Evolutionary conservation across 2,797 vertebrate species (phyloP), one percentile per base, ranked within the genome.

Genomic region (Hippocampus kuda): DNA sequence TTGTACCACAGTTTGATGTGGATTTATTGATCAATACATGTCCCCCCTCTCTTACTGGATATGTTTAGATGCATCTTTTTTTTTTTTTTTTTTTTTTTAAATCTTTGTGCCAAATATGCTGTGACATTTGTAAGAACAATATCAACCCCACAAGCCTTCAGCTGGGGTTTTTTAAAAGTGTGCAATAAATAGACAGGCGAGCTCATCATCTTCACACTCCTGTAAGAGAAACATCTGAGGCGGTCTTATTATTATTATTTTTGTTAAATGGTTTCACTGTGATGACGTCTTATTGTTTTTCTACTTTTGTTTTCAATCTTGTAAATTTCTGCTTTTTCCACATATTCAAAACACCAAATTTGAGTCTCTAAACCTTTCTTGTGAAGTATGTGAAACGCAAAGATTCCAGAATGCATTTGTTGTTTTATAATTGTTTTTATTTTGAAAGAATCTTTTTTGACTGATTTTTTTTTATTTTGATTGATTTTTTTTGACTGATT

Each of bases 371-470:
- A 75, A 76, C 34, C 66, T 76, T 77, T 87, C 48, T 70, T 66
- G 54, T 59, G 51, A 73, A 70, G 76, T 80, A 79, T 70, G 82
- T 66, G 24, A 70, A 79, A 57, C 74, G 66, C 65, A 66, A 63
- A 78, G 72, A 88, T 89, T 88, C 75, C 66, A 48, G 81, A 72
- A 72, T 72, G 46, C 74, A 70, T 73, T 60, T 67, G 27, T 72
- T 77, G 75, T 70, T 60, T 76, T 48, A 81, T 88, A 83, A 74
- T 85, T 69, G 68, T 84, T 70, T 84, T 74, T 80, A 61, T 82
- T 75, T 78, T 57, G 75, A 75, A 79, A 81, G 26, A 69, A 70
- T 75, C 61, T 13, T 13, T 57, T 76, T 63, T 77, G 6, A 8
- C 34, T 85, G 69, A 68, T 84, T 70, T 84, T 74, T 80, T 60